Conservation (phyloP, 2,113 vertebrate genomes). For the Orycteropus afer region DNA sequence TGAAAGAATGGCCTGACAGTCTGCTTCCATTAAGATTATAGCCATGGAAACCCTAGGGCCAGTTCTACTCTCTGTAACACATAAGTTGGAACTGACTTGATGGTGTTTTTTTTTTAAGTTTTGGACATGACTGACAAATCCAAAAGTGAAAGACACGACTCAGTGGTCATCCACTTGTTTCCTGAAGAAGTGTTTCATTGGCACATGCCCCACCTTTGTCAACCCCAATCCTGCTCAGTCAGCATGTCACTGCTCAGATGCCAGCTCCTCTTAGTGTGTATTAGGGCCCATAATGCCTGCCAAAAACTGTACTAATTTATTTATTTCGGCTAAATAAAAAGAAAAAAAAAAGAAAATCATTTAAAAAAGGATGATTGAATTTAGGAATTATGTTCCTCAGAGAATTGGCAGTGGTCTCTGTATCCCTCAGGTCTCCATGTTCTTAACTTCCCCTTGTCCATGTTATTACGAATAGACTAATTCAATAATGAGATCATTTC, state of each 20-base stretch:
- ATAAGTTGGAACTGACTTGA: background rate
- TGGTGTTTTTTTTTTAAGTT: background rate
- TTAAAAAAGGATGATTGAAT: slow-evolving; percentile 82
- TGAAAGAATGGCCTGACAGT: background rate
- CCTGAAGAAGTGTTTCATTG: background rate
- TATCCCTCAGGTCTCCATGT: slow-evolving; percentile 71
- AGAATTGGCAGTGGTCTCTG: slow-evolving; percentile 75
- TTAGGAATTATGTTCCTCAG: slow-evolving; percentile 78
- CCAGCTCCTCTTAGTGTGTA: slow-evolving; percentile 45
- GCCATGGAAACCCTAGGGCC: background rate
- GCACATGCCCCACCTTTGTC: background rate
- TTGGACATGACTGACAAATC: background rate
- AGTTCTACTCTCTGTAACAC: background rate
- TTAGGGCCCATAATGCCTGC: slow-evolving; percentile 64
- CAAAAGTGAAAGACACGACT: background rate
- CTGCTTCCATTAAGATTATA: background rate
- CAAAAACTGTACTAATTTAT: slow-evolving; percentile 83
- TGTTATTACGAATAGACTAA: slow-evolving; percentile 81
- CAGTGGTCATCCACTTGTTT: background rate
- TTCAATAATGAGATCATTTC: slow-evolving; percentile 79
- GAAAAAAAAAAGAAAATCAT: slow-evolving; percentile 72
- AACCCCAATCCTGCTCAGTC: slow-evolving; percentile 35
- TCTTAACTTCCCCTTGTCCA: slow-evolving; percentile 75
- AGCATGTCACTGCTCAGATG: background rate
- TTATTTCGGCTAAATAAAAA: slow-evolving; percentile 79